Percentiles rank a stretch among this genome's conserved stretches.
phyloP scores from a whole-genome alignment of 2,797 vertebrate genomes.

The Tiaroga cobitis region DNA sequence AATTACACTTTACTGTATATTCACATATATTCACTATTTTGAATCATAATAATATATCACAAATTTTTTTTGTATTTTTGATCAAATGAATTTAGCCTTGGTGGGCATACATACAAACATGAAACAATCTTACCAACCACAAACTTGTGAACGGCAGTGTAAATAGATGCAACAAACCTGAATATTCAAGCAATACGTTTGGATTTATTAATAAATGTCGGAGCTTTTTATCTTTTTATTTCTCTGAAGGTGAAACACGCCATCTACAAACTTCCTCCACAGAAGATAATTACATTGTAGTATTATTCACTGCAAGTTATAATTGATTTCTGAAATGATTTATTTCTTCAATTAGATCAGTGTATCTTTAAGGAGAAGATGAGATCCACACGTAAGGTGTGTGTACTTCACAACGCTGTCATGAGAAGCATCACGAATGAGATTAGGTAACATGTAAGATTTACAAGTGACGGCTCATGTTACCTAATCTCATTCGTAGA shows the following conservation, averaged over 20 bases:
- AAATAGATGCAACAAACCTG: background rate
- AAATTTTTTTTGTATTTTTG: background rate
- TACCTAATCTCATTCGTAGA: no score
- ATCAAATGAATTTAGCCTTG: background rate
- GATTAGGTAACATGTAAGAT: background rate
- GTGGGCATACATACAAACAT: background rate
- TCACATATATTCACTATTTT: background rate
- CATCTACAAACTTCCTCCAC: background rate
- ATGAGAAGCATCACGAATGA: background rate
- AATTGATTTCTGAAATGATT: conserved; percentile 2
- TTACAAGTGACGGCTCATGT: no score
- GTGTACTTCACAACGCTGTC: background rate
- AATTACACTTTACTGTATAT: background rate
- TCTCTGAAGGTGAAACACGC: background rate
- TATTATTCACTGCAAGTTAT: background rate
- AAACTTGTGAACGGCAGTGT: background rate
- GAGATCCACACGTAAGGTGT: background rate
- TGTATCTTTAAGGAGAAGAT: background rate
- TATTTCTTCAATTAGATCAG: background rate
- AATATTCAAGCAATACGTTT: background rate
- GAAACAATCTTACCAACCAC: background rate
- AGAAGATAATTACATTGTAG: background rate
- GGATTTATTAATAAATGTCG: background rate
- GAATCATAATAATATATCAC: background rate
- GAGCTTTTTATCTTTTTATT: background rate